Conservation (phyloP, 1,140 invertebrate species). For the Rhynchophorus ferrugineus region DNA sequence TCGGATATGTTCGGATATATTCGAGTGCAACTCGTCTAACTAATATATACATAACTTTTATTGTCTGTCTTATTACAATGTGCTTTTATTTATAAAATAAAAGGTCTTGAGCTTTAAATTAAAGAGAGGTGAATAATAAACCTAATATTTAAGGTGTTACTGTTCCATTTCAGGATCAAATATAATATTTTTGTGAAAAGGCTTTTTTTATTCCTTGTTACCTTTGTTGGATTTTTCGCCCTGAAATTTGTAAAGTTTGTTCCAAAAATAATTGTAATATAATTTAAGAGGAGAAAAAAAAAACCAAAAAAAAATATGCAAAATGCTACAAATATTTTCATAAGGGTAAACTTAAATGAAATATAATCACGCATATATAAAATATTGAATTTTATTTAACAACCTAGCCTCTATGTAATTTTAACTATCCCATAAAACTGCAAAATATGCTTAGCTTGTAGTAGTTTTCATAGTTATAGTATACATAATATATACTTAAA, state of each 20-base stretch:
- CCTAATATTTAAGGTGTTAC: slow-evolving; percentile 32
- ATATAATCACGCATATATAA: slow-evolving; percentile 40
- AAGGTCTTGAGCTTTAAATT: slow-evolving; percentile 38
- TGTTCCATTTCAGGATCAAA: slow-evolving; percentile 36
- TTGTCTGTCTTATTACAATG: slow-evolving; percentile 31
- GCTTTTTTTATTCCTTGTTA: slow-evolving; percentile 32
- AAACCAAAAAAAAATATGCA: too few relatives aligned
- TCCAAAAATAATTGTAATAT: slow-evolving; percentile 34
- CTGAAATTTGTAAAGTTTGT: slow-evolving; percentile 25
- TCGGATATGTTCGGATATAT: slow-evolving; percentile 23
- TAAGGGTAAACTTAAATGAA: slow-evolving; percentile 34
- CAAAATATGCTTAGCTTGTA: slow-evolving; percentile 26
- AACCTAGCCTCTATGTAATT: slow-evolving; percentile 26
- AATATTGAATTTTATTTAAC: slow-evolving; percentile 33
- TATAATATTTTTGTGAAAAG: slow-evolving; percentile 36
- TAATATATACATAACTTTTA: slow-evolving; percentile 28
- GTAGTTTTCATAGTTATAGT: slow-evolving; percentile 21
- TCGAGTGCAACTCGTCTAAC: slow-evolving; percentile 26
- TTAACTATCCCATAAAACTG: slow-evolving; percentile 23
- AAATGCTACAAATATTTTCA: slow-evolving; percentile 41
- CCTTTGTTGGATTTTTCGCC: slow-evolving; percentile 22
- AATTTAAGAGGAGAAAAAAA: slow-evolving; percentile 34
- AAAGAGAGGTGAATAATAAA: slow-evolving; percentile 38
- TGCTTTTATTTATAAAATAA: slow-evolving; percentile 40
- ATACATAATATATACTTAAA: slow-evolving; percentile 26